Conservation (phyloP, 2,888 invertebrate genomes). For the Leptogaster cylindrica region DNA sequence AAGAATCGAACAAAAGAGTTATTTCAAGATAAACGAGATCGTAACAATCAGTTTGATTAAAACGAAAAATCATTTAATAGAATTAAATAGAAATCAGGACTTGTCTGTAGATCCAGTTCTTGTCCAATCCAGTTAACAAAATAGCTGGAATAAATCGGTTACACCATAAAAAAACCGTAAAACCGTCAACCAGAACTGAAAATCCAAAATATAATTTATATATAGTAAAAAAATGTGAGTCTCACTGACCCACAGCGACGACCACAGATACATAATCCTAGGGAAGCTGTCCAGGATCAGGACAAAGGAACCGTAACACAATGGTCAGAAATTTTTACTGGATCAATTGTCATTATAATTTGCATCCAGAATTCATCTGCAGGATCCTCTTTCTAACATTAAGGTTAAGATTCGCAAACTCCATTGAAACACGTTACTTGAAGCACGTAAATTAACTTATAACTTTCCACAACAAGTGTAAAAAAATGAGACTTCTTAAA, state of each 20-base stretch:
- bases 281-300: conserved; percentile 3
- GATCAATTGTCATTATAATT: conserved; percentile 17
- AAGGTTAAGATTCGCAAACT: too few relatives aligned
- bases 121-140: conserved; percentile 29
- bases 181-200: not conserved
- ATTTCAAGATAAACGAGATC: conserved; percentile 20
- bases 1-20: not conserved
- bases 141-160: conserved; percentile 16
- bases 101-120: not conserved
- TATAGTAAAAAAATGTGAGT: conserved; percentile 7
- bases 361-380: not conserved
- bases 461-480: too few relatives aligned
- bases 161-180: conserved; percentile 16
- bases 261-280: too few relatives aligned
- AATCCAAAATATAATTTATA: not conserved
- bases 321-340: too few relatives aligned
- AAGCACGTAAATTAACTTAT: too few relatives aligned
- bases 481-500: too few relatives aligned
- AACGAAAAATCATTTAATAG: not conserved
- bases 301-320: too few relatives aligned
- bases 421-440: too few relatives aligned
- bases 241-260: not conserved
- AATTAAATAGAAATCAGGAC: not conserved
- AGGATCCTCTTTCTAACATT: too few relatives aligned
- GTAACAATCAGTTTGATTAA: conserved; percentile 1